These are phyloP conservation scores for Xanthorhoe designata DNA, from an alignment of 2,888 invertebrate genomes.

Conservation along the genomic window DNA sequence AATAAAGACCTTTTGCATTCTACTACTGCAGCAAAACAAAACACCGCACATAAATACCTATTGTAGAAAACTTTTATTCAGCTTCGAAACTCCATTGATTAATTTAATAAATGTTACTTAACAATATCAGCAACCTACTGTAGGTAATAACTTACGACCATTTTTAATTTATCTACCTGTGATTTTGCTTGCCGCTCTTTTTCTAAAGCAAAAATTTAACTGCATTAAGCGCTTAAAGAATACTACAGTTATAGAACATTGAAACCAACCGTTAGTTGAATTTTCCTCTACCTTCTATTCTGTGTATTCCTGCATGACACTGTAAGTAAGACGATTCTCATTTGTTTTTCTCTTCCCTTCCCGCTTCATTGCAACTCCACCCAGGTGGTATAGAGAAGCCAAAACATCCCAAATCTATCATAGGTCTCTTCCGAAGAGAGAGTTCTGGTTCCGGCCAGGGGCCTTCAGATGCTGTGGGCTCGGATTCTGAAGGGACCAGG, in stretches of 20 bases:
- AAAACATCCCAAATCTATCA: constrained; percentile 93
- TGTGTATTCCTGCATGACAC: constrained; percentile 43
- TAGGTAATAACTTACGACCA: too few species aligned
- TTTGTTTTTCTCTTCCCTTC: constrained; percentile 60
- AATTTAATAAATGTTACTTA: not conserved
- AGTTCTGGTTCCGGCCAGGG: constrained; percentile 90
- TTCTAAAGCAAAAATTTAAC: too few species aligned
- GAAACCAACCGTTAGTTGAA: not conserved
- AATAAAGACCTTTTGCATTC: not conserved
- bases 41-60: constrained; percentile 6
- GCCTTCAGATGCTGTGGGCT: constrained; percentile 80
- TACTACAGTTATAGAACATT: not conserved
- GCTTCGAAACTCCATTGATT: not conserved
- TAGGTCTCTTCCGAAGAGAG: constrained; percentile 94
- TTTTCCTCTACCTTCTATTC: not conserved
- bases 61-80: not conserved
- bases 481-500: constrained; percentile 84
- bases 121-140: too few species aligned
- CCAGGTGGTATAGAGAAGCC: constrained; percentile 95
- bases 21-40: constrained; percentile 6
- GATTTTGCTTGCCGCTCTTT: too few species aligned
- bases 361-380: constrained; percentile 58
- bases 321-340: constrained; percentile 56
- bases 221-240: too few species aligned
- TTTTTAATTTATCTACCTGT: too few species aligned